Evolutionary conservation across 2,797 vertebrate species (phyloP).

Genomic region (Eupleurogrammus muticus): DNA sequence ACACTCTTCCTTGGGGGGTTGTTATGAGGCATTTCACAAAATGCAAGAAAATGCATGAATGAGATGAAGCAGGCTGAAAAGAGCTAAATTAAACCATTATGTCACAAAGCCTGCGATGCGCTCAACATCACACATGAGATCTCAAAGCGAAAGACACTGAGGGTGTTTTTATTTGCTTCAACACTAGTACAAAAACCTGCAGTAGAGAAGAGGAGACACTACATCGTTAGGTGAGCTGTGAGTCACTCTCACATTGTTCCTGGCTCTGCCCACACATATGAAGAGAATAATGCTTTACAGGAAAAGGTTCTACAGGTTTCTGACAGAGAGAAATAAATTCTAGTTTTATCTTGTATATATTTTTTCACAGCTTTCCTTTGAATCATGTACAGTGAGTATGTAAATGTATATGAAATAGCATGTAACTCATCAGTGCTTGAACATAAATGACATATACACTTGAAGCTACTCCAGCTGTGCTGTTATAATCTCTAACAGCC

Average conservation of each 20-base stretch:
- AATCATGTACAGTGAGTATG: neutral
- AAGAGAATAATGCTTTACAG: conserved; percentile 15
- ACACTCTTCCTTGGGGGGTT: conserved; percentile 18
- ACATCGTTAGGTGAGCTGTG: conserved; percentile 5
- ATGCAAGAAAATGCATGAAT: conserved; percentile 18
- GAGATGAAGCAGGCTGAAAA: conserved; percentile 15
- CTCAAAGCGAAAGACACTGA: conserved; percentile 27
- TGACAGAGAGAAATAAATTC: conserved; percentile 33
- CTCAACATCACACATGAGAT: conserved; percentile 23
- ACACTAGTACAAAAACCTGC: conserved; percentile 26
- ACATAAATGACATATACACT: neutral
- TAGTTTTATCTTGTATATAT: conserved; percentile 1
- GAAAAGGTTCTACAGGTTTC: conserved; percentile 33
- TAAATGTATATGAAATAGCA: too few species aligned
- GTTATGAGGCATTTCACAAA: conserved; percentile 24
- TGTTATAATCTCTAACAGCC: conserved; percentile 12
- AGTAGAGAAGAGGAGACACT: conserved; percentile 16
- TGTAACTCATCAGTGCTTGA: neutral
- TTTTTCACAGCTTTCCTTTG: neutral
- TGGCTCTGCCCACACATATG: conserved; percentile 18
- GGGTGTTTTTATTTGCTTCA: conserved; percentile 14
- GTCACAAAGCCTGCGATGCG: conserved; percentile 22
- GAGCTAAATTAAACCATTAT: conserved; percentile 32
- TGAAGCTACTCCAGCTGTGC: conserved; percentile 1
- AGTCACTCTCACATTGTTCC: conserved; percentile 12